These are phyloP conservation scores for Poeciliopsis occidentalis DNA, from an alignment of 2,113 vertebrate genomes.

Conservation along the genomic window DNA sequence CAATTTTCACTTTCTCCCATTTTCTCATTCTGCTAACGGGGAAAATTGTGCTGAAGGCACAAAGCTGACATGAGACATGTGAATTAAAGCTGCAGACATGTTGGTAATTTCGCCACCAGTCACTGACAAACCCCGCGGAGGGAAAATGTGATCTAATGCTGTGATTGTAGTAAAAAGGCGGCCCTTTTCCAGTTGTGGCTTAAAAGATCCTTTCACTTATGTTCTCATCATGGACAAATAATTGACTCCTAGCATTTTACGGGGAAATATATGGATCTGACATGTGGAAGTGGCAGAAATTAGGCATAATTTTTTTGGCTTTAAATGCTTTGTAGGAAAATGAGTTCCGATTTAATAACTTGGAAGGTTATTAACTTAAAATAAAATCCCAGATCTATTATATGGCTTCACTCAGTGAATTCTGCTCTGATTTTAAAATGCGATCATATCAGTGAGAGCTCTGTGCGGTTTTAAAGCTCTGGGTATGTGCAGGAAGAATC, in stretches of 20 bases:
- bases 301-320: no score
- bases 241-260: constrained; percentile 58
- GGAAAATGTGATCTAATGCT: constrained; percentile 76
- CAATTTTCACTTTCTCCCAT: constrained; percentile 80
- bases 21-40: constrained; percentile 76
- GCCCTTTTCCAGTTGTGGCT: constrained; percentile 66
- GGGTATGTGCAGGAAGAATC: constrained; percentile 1
- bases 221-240: constrained; percentile 63
- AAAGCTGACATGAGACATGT: constrained; percentile 78
- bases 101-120: constrained; percentile 79
- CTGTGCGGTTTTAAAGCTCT: constrained; percentile 2
- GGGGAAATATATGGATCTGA: constrained; percentile 55
- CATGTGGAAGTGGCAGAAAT: constrained; percentile 43
- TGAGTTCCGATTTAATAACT: neutral
- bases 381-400: constrained; percentile 1
- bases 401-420: neutral
- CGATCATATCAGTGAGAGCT: neutral
- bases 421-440: neutral
- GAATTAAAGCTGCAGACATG: constrained; percentile 79
- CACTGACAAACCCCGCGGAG: constrained; percentile 71
- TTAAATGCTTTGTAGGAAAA: constrained; percentile 7
- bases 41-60: constrained; percentile 78
- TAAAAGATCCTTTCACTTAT: constrained; percentile 66
- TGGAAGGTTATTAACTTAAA: neutral
- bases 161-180: constrained; percentile 77